Evolutionary conservation across 1,140 invertebrate genomes (phyloP).

Genomic region (Coptotermes formosanus): DNA sequence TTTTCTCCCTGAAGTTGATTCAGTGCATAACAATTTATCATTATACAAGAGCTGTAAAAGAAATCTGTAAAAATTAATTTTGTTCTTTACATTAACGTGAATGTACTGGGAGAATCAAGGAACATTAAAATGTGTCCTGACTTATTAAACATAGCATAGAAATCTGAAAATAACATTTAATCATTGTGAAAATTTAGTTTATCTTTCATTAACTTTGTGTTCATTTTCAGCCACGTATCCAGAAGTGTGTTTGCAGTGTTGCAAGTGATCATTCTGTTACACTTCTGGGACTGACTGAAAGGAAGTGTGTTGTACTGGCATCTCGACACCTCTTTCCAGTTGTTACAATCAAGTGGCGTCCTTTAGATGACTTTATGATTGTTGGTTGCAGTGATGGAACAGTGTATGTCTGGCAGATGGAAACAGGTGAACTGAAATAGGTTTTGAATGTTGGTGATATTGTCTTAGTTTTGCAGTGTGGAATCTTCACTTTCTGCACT

Average conservation of each 20-base stretch:
- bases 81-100: too few relatives aligned
- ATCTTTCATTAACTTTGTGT: conserved; percentile 31
- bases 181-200: conserved; percentile 31
- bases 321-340: conserved; percentile 96
- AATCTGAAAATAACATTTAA: background rate
- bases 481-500: too few relatives aligned
- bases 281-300: conserved; percentile 87
- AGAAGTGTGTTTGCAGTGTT: conserved; percentile 94
- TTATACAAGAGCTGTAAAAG: too few relatives aligned
- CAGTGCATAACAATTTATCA: too few relatives aligned
- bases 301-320: conserved; percentile 92
- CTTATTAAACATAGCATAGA: conserved; percentile 25
- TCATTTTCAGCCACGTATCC: conserved; percentile 73
- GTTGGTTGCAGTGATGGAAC: conserved; percentile 97
- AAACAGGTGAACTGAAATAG: conserved; percentile 68
- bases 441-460: too few relatives aligned
- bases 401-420: conserved; percentile 99
- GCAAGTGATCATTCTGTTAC: conserved; percentile 97
- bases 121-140: background rate
- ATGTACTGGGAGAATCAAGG: too few relatives aligned
- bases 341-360: conserved; percentile 94
- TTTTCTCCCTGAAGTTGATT: too few relatives aligned
- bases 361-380: conserved; percentile 97
- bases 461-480: too few relatives aligned
- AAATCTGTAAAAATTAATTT: too few relatives aligned